Percentiles rank a stretch among this genome's conserved stretches.
Evolutionary conservation across 2,888 invertebrate genomes (phyloP).

Genomic region (Scaptomyza caliginosa): DNA sequence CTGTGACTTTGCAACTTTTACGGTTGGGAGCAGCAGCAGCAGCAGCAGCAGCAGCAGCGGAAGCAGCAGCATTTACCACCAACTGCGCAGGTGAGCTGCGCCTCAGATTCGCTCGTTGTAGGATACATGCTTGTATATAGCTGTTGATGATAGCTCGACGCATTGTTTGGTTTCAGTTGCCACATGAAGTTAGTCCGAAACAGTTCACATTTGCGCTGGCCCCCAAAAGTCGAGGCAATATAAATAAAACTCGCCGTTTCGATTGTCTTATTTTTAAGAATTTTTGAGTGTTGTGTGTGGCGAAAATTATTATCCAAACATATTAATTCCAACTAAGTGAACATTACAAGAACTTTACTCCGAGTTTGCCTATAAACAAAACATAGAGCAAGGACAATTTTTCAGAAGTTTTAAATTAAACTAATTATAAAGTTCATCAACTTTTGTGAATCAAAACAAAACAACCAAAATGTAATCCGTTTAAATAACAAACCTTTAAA

Average conservation of each 20-base stretch:
- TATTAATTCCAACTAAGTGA: neutral
- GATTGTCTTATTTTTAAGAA: neutral
- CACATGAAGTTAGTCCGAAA: slow-evolving; percentile 44
- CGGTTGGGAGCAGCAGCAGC: slow-evolving; percentile 22
- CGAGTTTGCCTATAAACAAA: neutral
- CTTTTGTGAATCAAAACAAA: no score
- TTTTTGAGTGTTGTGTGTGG: neutral
- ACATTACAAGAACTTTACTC: neutral
- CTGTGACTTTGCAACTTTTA: slow-evolving; percentile 33
- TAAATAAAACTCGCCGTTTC: neutral
- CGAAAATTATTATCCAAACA: neutral
- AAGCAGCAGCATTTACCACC: slow-evolving; percentile 72
- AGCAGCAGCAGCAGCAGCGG: no score
- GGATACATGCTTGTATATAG: neutral
- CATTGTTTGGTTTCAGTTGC: slow-evolving; percentile 61
- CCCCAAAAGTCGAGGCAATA: neutral
- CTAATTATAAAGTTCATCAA: neutral
- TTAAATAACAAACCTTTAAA: no score
- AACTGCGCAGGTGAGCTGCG: slow-evolving; percentile 73
- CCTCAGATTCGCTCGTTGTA: slow-evolving; percentile 10
- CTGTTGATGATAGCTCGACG: slow-evolving; percentile 12
- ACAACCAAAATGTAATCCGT: neutral
- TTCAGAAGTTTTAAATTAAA: neutral
- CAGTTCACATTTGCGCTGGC: slow-evolving; percentile 39
- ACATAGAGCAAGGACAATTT: neutral